Percentiles rank a stretch among this genome's conserved stretches.
Evolutionary conservation across 2,797 vertebrate genomes (phyloP).

Genomic region (Morelia viridis): DNA sequence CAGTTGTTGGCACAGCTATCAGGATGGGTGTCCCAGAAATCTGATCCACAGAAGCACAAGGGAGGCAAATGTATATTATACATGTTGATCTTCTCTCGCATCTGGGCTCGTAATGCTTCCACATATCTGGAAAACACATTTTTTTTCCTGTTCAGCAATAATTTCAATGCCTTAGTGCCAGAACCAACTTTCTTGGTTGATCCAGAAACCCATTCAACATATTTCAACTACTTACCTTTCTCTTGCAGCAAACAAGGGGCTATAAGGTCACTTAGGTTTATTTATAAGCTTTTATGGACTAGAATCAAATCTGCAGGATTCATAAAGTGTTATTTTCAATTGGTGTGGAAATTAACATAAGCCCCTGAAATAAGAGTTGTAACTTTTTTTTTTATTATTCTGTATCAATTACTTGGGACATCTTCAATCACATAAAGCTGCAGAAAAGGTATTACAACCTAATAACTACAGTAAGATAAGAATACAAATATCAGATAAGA

Average conservation of each 20-base stretch:
- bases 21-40: constrained; percentile 93
- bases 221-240: neutral
- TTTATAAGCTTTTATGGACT: neutral
- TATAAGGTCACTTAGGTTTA: neutral
- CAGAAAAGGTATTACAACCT: neutral
- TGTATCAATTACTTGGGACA: neutral
- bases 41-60: constrained; percentile 86
- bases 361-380: neutral
- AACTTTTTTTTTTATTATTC: neutral
- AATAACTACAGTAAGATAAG: neutral
- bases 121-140: constrained; percentile 70
- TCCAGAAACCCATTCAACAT: neutral
- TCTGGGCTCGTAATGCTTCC: constrained; percentile 77
- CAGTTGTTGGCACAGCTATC: constrained; percentile 95
- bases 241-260: neutral
- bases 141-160: rapidly evolving
- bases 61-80: constrained; percentile 80
- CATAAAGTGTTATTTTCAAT: neutral
- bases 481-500: neutral
- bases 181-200: neutral
- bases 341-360: neutral
- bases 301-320: neutral
- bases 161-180: neutral
- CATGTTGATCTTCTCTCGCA: constrained; percentile 79
- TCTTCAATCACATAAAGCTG: neutral